Percentiles rank a stretch among this genome's conserved stretches.
These are phyloP conservation scores for Lycodopsis pacificus DNA, from an alignment of 2,797 vertebrate species.

Conservation along the genomic window DNA sequence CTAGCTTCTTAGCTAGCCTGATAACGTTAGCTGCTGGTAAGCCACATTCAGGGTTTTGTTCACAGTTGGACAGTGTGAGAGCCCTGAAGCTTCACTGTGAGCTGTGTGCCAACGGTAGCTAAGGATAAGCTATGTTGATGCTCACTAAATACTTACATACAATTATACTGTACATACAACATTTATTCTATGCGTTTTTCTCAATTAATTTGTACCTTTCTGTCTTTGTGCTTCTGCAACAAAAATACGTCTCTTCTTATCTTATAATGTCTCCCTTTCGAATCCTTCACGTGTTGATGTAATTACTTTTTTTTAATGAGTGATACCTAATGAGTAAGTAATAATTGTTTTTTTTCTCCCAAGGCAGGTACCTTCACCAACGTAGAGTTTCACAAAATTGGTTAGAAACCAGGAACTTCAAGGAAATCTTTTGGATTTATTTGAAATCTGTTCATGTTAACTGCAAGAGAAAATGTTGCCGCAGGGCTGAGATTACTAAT, in stretches of 20 bases:
- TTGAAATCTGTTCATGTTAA: conserved; percentile 29
- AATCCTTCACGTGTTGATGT: neutral
- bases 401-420: neutral
- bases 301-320: conserved; percentile 14
- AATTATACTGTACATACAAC: neutral
- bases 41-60: neutral
- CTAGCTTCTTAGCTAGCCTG: neutral
- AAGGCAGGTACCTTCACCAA: neutral
- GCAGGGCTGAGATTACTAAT: conserved; percentile 29
- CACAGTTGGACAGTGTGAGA: no score
- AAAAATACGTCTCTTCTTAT: neutral
- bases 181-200: neutral
- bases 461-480: conserved; percentile 22
- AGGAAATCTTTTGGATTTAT: conserved; percentile 18
- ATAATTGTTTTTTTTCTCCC: neutral
- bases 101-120: neutral
- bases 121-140: neutral
- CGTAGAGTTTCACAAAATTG: neutral
- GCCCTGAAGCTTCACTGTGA: neutral
- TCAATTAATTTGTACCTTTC: neutral
- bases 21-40: neutral
- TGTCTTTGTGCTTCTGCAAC: neutral
- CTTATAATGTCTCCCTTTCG: neutral
- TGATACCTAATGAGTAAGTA: neutral
- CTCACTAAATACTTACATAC: conserved; percentile 2